Base-by-base conservation (phyloP, 2,113 vertebrate species). In the Dromaius novaehollandiae region DNA sequence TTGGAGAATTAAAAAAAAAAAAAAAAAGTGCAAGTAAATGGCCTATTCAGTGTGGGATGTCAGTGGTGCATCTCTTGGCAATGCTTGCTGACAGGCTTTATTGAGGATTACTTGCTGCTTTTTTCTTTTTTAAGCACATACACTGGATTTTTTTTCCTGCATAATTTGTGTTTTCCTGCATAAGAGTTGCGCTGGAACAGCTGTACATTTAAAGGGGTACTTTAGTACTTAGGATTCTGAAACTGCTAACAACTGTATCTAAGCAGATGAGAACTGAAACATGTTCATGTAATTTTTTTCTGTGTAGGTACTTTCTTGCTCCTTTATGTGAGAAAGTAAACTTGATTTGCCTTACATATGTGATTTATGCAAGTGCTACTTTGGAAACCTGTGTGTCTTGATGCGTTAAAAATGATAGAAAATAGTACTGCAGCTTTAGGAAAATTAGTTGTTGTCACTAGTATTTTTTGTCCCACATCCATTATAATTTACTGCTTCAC, bases 21-120 rank as follows among this genome's bases (percentile, higher is more conserved):
- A 75, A 42, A 11, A 75, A 40, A 85, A 84, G 82, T 26, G 60
- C 14, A 40, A 76, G 51, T 69, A 87, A 94, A 94, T 78, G 75
- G 18, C 46, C n/a, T 64, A 4, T 85, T 88, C 13, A 40, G 0
- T 83, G 63, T 38, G 36, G 88, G 86, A 85, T 94, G 86, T 88
- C 74, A 76, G 70, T 64, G 36, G 65, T 61, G 28, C 71, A 71
- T 86, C 90, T 96, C 93, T 77, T 96, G 95, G 77, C 58, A 89
- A 32, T 82, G 80, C 80, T 74, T 84, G 50, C 70, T 74, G 69
- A 53, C n/a, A 55, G 46, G 46, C 79, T 82, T 95, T n/a, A 70
- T 2, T 92, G 82, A 87, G 69, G 68, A 78, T 88, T 84, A 61
- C 76, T 96, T 87, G 38, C 63, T 90, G 40, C 42, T 89, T 82